Evolutionary conservation across 2,113 vertebrate species (phyloP), one percentile per base, ranked within the genome.

Genomic region (Meriones unguiculatus): DNA sequence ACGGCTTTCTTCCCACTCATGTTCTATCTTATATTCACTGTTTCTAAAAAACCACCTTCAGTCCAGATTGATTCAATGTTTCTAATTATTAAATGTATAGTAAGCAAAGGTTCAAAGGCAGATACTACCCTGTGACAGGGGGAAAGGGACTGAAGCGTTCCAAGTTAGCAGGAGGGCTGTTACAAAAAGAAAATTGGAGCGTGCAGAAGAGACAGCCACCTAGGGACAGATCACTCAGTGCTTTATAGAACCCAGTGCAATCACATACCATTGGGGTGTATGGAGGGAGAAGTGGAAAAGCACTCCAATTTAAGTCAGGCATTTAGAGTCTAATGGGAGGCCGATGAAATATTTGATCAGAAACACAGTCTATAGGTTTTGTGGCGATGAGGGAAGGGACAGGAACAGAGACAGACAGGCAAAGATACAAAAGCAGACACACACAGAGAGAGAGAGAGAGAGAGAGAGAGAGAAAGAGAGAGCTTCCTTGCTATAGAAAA

Each of bases 201-300:
- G 2, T 52, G n/a, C 2, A 18, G 35, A 54, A 4, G 62, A n/a
- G 41, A 15, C n/a, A 25, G 9, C 5, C 57, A 10, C 22, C 9
- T 1, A 0, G 28, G 14, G 25, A 87, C 12, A 69, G 50, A 24
- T 35, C 0, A 1, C 50, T 5, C 2, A 13, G 62, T 2, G 8
- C 70, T 85, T 4, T 35, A 6, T 30, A 67, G 69, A 73, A 22
- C 25, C 30, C 8, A 12, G 18, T 50, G 72, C 25, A 50, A 50
- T 20, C 35, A 64, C 25, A 38, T 3, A 12, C 7, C 14, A 10
- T 25, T 0, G n/a, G 9, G 18, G 25, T 24, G 17, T 4, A 38
- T 9, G 41, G 17, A 52, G 15, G 57, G 70, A 59, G 38, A 17
- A 17, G 46, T 5, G 24, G 46, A 32, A n/a, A 20, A 10, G 8